Base-by-base conservation (phyloP, 2,113 vertebrate genomes). In the Geothlypis trichas region DNA sequence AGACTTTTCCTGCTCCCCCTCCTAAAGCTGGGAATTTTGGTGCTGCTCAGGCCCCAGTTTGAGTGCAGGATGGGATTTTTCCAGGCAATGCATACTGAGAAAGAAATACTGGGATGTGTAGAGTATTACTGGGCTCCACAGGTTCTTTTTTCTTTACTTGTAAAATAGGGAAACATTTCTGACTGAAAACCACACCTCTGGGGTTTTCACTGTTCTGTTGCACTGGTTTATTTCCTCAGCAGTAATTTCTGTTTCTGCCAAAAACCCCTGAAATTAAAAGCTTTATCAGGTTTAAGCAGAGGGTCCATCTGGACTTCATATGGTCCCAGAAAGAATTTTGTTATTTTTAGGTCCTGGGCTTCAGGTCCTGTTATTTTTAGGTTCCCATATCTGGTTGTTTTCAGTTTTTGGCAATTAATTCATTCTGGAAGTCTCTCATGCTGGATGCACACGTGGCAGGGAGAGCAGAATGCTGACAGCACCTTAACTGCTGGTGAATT, bases 71-170 rank as follows among this genome's bases (percentile, higher is more conserved):
- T 0, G 2, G 84, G n/a, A 5, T 37, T 84, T 81, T 67, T 71
- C 21, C 59, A 21, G 33, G 13, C 13, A 22, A 1, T 2, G 8
- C 11, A 5, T 0, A 0, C 41, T 22, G 65, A 30, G 41, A 21
- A 86, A 31, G 54, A 44, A 16, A 5, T 37, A 1, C 10, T 61
- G 1, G 0, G 20, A 8, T 59, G 22, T 59, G 6, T 3, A 24
- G 35, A 15, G n/a, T 26, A 2, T 37, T 18, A 37, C 10, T 69
- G 1, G 0, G 23, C 16, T 66, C 8, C 0, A 0, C 13, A 5
- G 11, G 3, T 9, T 18, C 14, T 61, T 49, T 72, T 37, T 33
- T 3, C 15, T 65, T 59, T 63, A 26, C 57, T 52, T 61, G 16
- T 44, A 8, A 49, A 27, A 19, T 2, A 49, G 7, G 10, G 35